Percentiles rank a stretch among this genome's conserved stretches.
Conservation (phyloP, 53 echinoderm and acorn worm species). For the Apostichopus leukothele region DNA sequence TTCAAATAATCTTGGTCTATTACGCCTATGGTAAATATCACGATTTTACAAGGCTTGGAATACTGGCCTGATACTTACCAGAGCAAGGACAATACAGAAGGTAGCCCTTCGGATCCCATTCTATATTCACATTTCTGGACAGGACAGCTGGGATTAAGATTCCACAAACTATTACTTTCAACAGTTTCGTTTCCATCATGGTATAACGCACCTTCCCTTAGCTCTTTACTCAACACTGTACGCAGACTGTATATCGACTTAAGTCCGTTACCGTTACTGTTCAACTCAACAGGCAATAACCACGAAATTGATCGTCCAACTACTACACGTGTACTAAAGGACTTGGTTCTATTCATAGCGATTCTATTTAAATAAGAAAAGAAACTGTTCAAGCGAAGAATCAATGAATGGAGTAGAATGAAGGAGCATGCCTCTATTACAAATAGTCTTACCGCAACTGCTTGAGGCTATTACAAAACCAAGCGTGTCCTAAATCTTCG, state of each 20-base stretch:
- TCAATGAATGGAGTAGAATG: not conserved
- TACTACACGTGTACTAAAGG: conserved; percentile 14
- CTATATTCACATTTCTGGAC: conserved; percentile 49
- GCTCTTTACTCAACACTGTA: not conserved
- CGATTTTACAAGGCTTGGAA: not conserved
- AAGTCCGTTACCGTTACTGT: not conserved
- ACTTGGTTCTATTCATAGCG: not conserved
- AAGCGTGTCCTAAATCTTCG: not conserved
- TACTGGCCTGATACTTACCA: conserved; percentile 56
- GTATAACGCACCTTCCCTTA: not conserved
- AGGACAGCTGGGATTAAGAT: not conserved
- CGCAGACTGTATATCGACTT: not conserved
- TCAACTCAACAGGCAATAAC: not conserved
- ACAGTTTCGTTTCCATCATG: not conserved
- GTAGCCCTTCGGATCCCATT: conserved; percentile 94
- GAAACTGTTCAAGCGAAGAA: conserved; percentile 22
- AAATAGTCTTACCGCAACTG: not conserved
- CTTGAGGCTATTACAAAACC: not conserved
- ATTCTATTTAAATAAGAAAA: conserved; percentile 16
- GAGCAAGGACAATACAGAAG: conserved; percentile 93
- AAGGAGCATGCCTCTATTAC: not conserved
- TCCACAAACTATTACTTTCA: not conserved
- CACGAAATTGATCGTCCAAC: not conserved
- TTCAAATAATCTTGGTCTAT: too few species aligned
- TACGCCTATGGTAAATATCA: too few species aligned